Evolutionary conservation across 1,140 invertebrate genomes (phyloP).

Genomic region (Bradysia coprophila): DNA sequence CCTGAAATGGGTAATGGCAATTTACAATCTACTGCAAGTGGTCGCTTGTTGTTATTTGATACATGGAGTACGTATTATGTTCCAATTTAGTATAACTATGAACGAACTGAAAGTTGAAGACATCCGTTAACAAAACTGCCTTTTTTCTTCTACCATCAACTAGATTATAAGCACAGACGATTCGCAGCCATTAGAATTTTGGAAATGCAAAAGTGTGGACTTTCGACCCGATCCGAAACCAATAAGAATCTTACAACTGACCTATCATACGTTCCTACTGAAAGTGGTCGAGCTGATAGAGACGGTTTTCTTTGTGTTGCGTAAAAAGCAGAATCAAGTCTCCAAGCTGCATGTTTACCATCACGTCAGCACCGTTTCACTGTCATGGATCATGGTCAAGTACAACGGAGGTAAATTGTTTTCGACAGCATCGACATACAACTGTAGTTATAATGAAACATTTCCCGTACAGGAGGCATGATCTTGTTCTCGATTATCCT

Average conservation of each 20-base stretch:
- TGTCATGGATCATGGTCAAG: slow-evolving; percentile 44
- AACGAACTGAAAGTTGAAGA: too few species aligned
- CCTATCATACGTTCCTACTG: slow-evolving; percentile 29
- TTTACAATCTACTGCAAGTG: slow-evolving; percentile 27
- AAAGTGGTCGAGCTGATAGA: slow-evolving; percentile 27
- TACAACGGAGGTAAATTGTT: slow-evolving; percentile 27
- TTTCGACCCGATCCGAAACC: background rate
- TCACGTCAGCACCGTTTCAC: slow-evolving; percentile 32
- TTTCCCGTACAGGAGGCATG: background rate
- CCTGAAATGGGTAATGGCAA: slow-evolving; percentile 20
- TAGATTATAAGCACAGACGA: too few species aligned
- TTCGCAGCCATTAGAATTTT: background rate
- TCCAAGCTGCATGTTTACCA: slow-evolving; percentile 43
- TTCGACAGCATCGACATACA: too few species aligned
- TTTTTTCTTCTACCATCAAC: too few species aligned
- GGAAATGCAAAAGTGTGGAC: slow-evolving; percentile 1
- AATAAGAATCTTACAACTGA: background rate
- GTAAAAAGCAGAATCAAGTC: slow-evolving; percentile 43
- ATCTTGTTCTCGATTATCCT: background rate
- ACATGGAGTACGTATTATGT: background rate
- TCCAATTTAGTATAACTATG: too few species aligned
- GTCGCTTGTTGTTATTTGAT: background rate
- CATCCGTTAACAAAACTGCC: too few species aligned
- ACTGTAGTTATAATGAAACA: too few species aligned
- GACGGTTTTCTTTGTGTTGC: slow-evolving; percentile 36